phyloP scores from a whole-genome alignment of 2,113 vertebrate genomes.

The Todiramphus chloris region DNA sequence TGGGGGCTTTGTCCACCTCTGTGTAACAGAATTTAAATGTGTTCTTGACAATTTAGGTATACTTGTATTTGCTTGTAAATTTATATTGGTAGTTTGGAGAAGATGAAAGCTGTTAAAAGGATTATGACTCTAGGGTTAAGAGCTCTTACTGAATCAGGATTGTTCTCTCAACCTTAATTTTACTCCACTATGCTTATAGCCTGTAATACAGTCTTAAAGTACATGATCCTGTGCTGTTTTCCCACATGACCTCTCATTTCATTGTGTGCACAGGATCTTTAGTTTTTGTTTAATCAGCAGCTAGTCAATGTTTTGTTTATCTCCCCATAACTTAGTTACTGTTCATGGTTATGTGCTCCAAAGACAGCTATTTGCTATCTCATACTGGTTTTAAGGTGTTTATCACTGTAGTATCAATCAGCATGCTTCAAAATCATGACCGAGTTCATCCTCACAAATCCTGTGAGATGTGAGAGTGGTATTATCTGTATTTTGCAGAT shows the following conservation, averaged over 20 bases:
- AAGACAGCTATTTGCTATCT: background rate
- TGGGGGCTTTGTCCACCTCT: background rate
- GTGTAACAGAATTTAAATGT: background rate
- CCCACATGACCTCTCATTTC: background rate
- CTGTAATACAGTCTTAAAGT: background rate
- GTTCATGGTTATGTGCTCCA: background rate
- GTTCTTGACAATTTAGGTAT: background rate
- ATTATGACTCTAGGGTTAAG: background rate
- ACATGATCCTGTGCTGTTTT: background rate
- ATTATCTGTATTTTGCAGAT: slow-evolving; percentile 30
- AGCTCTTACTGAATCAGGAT: background rate
- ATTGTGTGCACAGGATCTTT: background rate
- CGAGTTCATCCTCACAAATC: slow-evolving; percentile 11
- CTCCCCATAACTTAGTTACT: background rate
- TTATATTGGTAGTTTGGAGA: background rate
- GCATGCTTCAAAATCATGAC: background rate
- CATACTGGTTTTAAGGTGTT: background rate
- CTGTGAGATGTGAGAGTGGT: background rate
- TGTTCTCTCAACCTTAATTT: background rate
- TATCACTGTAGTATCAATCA: background rate
- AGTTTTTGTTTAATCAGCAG: background rate
- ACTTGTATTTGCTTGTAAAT: background rate
- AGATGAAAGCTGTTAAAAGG: background rate
- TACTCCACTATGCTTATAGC: background rate
- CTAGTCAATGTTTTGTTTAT: background rate